These are phyloP conservation scores for Typhlomys cinereus DNA, from an alignment of 2,113 vertebrate species.

Conservation along the genomic window DNA sequence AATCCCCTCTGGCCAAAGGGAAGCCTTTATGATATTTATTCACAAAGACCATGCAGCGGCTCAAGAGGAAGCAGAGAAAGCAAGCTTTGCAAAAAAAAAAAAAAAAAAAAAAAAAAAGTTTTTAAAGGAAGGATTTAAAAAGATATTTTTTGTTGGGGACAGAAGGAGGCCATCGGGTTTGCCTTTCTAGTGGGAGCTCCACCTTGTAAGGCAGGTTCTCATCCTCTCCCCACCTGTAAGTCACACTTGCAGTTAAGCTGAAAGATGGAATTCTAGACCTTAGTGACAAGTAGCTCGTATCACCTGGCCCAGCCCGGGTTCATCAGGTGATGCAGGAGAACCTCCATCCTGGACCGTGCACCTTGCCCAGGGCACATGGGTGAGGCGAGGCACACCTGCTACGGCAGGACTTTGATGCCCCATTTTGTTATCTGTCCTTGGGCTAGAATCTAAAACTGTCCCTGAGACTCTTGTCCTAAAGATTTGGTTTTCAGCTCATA, in stretches of 20 bases:
- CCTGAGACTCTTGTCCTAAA: background rate
- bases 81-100: background rate
- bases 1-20: background rate
- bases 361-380: background rate
- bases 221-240: background rate
- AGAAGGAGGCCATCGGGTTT: background rate
- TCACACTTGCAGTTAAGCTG: conserved; percentile 3
- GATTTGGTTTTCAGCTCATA: background rate
- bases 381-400: background rate
- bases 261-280: conserved; percentile 25
- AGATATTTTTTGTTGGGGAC: background rate
- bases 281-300: background rate
- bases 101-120: too few species aligned
- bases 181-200: background rate
- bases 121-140: background rate
- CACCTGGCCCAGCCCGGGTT: background rate
- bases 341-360: background rate
- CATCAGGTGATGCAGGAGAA: background rate
- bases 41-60: background rate
- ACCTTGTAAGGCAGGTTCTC: background rate
- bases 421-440: background rate
- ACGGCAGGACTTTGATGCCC: background rate
- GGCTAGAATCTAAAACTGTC: background rate
- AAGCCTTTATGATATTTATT: background rate
- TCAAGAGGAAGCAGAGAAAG: background rate